Percentiles rank a stretch among this genome's conserved stretches.
Evolutionary conservation across 2,113 vertebrate species (phyloP).

Genomic region (Pelmatolapia mariae): DNA sequence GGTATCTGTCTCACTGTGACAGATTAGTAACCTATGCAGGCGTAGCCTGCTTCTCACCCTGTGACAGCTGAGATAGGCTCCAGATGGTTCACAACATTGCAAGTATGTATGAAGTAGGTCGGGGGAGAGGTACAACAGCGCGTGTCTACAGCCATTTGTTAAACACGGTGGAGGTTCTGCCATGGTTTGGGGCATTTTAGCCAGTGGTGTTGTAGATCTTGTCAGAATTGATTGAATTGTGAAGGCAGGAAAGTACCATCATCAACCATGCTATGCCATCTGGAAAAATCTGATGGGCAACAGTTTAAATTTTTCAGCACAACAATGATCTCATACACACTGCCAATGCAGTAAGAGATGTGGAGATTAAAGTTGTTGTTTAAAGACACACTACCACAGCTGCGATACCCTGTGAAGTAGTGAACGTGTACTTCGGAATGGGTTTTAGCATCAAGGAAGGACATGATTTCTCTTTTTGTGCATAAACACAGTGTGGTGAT

Average conservation of each 20-base stretch:
- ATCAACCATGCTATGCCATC: not conserved
- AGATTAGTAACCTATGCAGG: not conserved
- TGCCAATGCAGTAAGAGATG: not conserved
- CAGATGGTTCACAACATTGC: not conserved
- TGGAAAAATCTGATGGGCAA: not conserved
- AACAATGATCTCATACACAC: not conserved
- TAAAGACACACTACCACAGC: not conserved
- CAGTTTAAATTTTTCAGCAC: not conserved
- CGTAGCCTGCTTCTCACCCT: not conserved
- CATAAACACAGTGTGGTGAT: not conserved
- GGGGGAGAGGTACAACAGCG: not conserved
- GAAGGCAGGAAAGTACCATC: not conserved
- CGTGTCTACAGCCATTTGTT: not conserved
- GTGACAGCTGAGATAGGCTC: not conserved
- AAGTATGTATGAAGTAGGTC: not conserved
- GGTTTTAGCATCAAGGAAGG: not conserved
- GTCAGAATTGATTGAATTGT: not conserved
- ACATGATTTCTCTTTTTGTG: not conserved
- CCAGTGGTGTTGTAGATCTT: not conserved
- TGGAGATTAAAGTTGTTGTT: not conserved
- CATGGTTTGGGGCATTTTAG: not conserved
- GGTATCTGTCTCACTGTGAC: not conserved
- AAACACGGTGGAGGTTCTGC: not conserved
- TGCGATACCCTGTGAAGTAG: not conserved
- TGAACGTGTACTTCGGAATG: not conserved